phyloP scores from a whole-genome alignment of 2,797 vertebrate genomes.

The Coregonus ussuriensis region DNA sequence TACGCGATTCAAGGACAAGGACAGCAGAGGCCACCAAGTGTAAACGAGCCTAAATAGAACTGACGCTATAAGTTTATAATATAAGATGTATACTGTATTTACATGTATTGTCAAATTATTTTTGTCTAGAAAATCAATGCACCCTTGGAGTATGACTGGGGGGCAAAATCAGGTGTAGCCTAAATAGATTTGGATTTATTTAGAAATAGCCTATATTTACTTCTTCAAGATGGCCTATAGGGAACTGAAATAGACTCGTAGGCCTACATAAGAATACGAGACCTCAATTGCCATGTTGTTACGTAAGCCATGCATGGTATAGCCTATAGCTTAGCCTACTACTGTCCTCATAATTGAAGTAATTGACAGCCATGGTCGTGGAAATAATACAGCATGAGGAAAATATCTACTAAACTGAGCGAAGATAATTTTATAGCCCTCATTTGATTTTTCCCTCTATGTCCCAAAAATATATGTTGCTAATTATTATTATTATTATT shows the following conservation, averaged over 20 bases:
- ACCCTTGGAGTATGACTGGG: neutral
- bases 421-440: neutral
- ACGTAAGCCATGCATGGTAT: constrained; percentile 6
- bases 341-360: neutral
- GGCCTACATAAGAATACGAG: neutral
- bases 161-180: constrained; percentile 35
- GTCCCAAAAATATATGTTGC: neutral
- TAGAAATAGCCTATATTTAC: constrained; percentile 25
- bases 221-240: neutral
- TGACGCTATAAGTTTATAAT: neutral
- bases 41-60: constrained; percentile 28
- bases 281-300: constrained; percentile 4
- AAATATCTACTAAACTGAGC: neutral
- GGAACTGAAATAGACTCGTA: neutral
- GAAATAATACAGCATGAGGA: neutral
- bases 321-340: neutral
- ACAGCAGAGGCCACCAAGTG: constrained; percentile 61
- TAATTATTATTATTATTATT: constrained; percentile 13
- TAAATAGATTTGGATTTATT: constrained; percentile 4
- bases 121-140: neutral
- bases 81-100: neutral
- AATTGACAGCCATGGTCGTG: constrained; percentile 2
- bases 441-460: neutral
- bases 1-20: constrained; percentile 81
- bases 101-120: neutral